A percentile compares a stretch with the other conserved stretches of the same genome.
phyloP scores from a whole-genome alignment of 2,797 vertebrate species.

The Perodicticus potto region DNA sequence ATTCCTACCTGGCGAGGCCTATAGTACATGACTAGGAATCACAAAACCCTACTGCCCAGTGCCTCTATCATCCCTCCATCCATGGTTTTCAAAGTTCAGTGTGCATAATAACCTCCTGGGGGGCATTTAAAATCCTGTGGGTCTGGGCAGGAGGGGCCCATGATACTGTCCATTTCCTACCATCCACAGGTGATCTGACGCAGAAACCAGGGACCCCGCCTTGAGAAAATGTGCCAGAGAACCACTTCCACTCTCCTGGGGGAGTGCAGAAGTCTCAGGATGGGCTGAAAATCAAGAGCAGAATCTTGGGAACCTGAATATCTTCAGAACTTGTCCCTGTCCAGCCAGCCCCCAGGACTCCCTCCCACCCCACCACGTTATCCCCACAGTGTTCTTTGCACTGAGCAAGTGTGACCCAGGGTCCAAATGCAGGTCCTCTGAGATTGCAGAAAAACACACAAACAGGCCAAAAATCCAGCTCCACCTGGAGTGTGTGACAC shows the following conservation, averaged over 20 bases:
- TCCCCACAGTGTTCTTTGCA: background rate
- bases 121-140: background rate
- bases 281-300: slow-evolving; percentile 23
- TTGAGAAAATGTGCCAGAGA: background rate
- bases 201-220: background rate
- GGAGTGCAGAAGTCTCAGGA: background rate
- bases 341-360: background rate
- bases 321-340: background rate
- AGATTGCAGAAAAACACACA: slow-evolving; percentile 46
- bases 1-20: background rate
- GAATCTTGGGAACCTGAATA: background rate
- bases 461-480: slow-evolving; percentile 54
- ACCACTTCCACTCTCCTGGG: background rate
- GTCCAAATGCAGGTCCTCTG: background rate
- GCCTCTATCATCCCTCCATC: background rate
- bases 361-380: background rate
- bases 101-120: background rate
- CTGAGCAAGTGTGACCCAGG: background rate
- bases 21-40: background rate
- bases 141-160: background rate
- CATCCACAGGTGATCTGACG: background rate
- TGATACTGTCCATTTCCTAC: background rate
- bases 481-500: background rate
- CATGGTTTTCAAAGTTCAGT: background rate
- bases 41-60: background rate